Evolutionary conservation across 2,888 invertebrate genomes (phyloP).

Genomic region (Deilephila elpenor): DNA sequence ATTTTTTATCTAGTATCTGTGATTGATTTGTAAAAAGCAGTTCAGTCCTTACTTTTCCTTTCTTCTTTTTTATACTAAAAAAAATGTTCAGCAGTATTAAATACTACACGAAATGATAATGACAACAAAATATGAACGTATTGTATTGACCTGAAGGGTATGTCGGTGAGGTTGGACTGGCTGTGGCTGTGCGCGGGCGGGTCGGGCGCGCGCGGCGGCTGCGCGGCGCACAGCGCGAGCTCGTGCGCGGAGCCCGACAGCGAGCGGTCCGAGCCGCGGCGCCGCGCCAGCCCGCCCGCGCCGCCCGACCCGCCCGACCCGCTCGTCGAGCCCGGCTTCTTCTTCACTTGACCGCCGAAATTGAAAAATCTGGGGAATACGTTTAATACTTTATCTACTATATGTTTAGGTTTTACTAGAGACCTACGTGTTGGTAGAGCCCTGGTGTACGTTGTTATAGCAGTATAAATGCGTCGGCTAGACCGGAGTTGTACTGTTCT

Average conservation of each 20-base stretch:
- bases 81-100: neutral
- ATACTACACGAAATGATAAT: too few species aligned
- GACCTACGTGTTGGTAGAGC: too few species aligned
- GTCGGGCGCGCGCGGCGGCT: conserved; percentile 83
- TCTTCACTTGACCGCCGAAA: conserved; percentile 95
- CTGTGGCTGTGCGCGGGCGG: conserved; percentile 96
- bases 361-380: conserved; percentile 90
- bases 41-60: too few species aligned
- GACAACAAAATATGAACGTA: neutral
- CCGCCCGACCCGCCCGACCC: conserved; percentile 58
- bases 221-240: conserved; percentile 89
- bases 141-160: conserved; percentile 88
- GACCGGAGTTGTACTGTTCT: too few species aligned
- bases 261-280: conserved; percentile 93
- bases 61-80: too few species aligned
- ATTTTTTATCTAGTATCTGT: too few species aligned
- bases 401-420: too few species aligned
- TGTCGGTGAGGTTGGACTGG: conserved; percentile 94
- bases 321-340: conserved; percentile 87
- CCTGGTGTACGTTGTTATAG: too few species aligned
- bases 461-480: too few species aligned
- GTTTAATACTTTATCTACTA: neutral
- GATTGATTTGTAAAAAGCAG: too few species aligned
- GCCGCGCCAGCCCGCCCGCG: conserved; percentile 80
- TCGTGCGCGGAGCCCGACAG: conserved; percentile 94